A percentile compares a stretch with the other conserved stretches of the same genome.
Evolutionary conservation across 1,140 invertebrate genomes (phyloP).

Genomic region (Elymnias hypermnestra): DNA sequence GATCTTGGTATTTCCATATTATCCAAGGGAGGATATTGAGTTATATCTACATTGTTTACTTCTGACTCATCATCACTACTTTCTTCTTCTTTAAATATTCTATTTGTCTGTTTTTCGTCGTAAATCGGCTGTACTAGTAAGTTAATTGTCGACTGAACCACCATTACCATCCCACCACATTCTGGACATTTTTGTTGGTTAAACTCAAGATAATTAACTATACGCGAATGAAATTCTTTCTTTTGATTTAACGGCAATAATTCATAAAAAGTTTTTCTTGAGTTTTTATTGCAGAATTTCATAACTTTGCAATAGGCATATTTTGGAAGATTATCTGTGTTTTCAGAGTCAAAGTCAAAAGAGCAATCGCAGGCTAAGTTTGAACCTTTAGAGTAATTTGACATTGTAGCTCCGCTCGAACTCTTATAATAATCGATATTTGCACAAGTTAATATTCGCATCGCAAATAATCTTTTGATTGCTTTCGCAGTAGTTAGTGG

Average conservation of each 20-base stretch:
- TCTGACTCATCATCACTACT: constrained; percentile 4
- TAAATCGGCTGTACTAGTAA: constrained; percentile 23
- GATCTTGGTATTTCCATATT: constrained; percentile 7
- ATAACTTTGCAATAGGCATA: constrained; percentile 75
- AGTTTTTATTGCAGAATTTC: constrained; percentile 66
- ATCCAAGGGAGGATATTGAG: not conserved
- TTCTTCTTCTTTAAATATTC: constrained; percentile 6
- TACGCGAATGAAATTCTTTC: constrained; percentile 73
- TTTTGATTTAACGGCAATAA: constrained; percentile 72
- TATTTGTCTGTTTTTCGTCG: no score
- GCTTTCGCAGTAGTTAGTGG: constrained; percentile 55
- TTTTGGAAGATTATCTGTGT: constrained; percentile 53
- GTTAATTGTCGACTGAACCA: constrained; percentile 48
- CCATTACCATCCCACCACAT: constrained; percentile 59
- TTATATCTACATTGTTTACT: not conserved
- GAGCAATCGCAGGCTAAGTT: constrained; percentile 51
- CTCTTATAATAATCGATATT: constrained; percentile 37
- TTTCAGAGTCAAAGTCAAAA: constrained; percentile 53
- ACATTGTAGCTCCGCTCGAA: constrained; percentile 24
- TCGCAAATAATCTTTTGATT: constrained; percentile 60
- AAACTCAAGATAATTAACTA: constrained; percentile 66
- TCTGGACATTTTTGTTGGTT: constrained; percentile 63
- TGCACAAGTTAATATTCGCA: constrained; percentile 54
- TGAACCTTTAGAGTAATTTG: constrained; percentile 20
- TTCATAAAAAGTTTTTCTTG: constrained; percentile 68